phyloP scores from a whole-genome alignment of 1,140 invertebrate species.

The Carposina sasakii region DNA sequence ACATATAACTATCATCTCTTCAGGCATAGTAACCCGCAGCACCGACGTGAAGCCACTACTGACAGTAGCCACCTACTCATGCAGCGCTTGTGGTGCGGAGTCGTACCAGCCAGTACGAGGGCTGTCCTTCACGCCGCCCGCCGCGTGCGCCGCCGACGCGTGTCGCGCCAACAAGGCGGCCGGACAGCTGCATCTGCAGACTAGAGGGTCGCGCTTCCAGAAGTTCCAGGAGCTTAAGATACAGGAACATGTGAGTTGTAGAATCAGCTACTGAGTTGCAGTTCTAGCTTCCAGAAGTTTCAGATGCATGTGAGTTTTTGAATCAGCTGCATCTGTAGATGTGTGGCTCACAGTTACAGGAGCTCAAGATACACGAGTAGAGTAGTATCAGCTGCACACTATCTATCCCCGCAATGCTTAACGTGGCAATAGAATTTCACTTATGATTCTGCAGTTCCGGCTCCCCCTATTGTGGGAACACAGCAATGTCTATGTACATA shows the following conservation, averaged over 20 bases:
- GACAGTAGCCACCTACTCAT: conserved; percentile 97
- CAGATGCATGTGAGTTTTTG: too few relatives aligned
- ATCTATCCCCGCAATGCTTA: too few relatives aligned
- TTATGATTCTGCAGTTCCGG: too few relatives aligned
- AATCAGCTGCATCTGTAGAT: too few relatives aligned
- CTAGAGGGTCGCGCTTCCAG: conserved; percentile 96
- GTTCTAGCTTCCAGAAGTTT: too few relatives aligned
- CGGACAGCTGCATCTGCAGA: conserved; percentile 95
- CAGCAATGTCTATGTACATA: too few relatives aligned
- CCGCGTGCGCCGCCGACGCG: conserved; percentile 93
- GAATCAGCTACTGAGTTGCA: too few relatives aligned
- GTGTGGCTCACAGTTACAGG: too few relatives aligned
- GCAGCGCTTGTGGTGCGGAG: conserved; percentile 98
- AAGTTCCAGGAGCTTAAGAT: conserved; percentile 99
- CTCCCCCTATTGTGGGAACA: too few relatives aligned
- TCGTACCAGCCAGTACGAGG: conserved; percentile 95
- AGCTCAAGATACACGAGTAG: too few relatives aligned
- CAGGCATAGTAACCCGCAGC: conserved; percentile 92
- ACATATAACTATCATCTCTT: not conserved
- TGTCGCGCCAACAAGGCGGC: conserved; percentile 96
- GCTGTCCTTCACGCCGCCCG: conserved; percentile 90
- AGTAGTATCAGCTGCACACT: too few relatives aligned
- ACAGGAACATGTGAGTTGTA: conserved; percentile 94
- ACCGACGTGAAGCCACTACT: conserved; percentile 99
- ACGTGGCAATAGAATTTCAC: too few relatives aligned